Base-by-base conservation (phyloP, 2,113 vertebrate genomes). In the Circaetus gallicus region DNA sequence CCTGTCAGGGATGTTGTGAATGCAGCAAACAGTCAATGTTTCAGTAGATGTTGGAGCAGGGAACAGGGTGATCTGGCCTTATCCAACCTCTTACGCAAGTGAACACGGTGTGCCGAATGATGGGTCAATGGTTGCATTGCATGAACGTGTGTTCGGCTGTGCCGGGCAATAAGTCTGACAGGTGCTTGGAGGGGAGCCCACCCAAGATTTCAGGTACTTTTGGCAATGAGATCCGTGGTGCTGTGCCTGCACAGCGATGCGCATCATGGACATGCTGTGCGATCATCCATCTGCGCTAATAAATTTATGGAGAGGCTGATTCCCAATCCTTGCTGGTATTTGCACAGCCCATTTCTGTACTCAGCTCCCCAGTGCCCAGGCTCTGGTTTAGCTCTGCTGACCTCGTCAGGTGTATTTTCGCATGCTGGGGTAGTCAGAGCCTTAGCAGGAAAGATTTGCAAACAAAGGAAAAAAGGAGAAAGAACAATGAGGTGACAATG, bases 91-190 rank as follows among this genome's bases (percentile, higher is more conserved):
- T 94, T 71, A 3, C 2, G 2, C 56, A 82, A 94, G 53, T 6
- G 61, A 82, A 86, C 86, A 50, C 2, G 3, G 8, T 0, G 31
- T 88, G 70, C 79, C 1, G 1, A n/a, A 2, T 5, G 1, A 32
- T 0, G 7, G 72, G 42, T 28, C 73, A 81, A 24, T 3, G 11
- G 45, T 28, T 36, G 53, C 2, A 5, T 28, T 19, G 21, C 17
- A 13, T 14, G 16, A 36, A 28, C 2, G 0, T 5, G 19, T 4
- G 2, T 58, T n/a, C 1, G 6, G 26, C 70, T 65, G 12, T 70
- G 43, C 62, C 0, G 2, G 21, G 9, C 29, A 5, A 3, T 1
- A 40, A 65, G 36, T 0, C 40, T 20, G 6, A 26, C 25, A 66
- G n/a, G 40, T 79, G 36, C 28, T 47, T 12, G 45, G 61, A 62